Evolutionary conservation across 1,140 invertebrate species (phyloP).

Genomic region (Diorhabda carinulata): DNA sequence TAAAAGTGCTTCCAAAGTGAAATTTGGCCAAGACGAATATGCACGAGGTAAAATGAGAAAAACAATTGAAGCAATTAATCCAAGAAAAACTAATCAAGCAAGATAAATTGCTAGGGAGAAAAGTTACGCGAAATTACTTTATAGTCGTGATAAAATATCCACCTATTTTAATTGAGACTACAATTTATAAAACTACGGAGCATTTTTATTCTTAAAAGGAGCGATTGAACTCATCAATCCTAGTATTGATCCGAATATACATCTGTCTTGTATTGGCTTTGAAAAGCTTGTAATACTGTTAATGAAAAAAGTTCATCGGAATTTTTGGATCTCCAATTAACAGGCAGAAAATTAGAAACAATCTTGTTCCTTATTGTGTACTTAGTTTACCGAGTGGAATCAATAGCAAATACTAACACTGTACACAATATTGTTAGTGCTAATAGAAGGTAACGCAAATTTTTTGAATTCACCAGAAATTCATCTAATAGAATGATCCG

Average conservation of each 20-base stretch:
- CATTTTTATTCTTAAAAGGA: slow-evolving; percentile 9
- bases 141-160: slow-evolving; percentile 47
- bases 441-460: too few relatives aligned
- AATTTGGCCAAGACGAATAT: slow-evolving; percentile 44
- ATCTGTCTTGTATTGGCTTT: background rate
- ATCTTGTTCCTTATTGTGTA: too few relatives aligned
- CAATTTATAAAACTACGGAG: slow-evolving; percentile 42
- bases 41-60: slow-evolving; percentile 46
- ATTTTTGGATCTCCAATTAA: too few relatives aligned
- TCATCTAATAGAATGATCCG: too few relatives aligned
- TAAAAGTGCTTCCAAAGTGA: slow-evolving; percentile 38
- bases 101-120: slow-evolving; percentile 45
- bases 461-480: too few relatives aligned
- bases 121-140: slow-evolving; percentile 46
- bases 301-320: too few relatives aligned
- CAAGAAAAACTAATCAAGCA: slow-evolving; percentile 50
- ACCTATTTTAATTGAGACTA: slow-evolving; percentile 46
- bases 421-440: too few relatives aligned
- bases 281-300: too few relatives aligned
- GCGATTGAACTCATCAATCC: background rate
- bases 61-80: slow-evolving; percentile 50
- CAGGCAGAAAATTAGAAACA: too few relatives aligned
- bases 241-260: background rate
- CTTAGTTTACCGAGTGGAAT: too few relatives aligned
- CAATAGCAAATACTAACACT: too few relatives aligned